These are phyloP conservation scores for Sebastes paucispinis DNA, from an alignment of 2,797 vertebrate genomes.

Conservation along the genomic window DNA sequence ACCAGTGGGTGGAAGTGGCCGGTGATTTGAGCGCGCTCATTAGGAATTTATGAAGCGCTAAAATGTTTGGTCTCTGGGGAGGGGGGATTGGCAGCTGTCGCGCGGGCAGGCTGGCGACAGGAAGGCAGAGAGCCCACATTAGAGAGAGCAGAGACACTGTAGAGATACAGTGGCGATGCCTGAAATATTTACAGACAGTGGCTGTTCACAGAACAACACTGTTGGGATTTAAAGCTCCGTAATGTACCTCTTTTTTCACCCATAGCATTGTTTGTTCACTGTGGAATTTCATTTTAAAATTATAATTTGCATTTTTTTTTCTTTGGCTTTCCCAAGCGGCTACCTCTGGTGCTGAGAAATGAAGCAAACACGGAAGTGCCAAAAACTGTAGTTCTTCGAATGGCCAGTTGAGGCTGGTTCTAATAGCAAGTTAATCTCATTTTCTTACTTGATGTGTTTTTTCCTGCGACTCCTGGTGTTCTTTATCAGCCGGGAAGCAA, in stretches of 20 bases:
- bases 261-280: not conserved
- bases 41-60: conserved; percentile 83
- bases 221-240: not conserved
- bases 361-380: not conserved
- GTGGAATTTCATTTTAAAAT: not conserved
- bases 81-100: conserved; percentile 80
- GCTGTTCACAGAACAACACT: not conserved
- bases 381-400: not conserved
- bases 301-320: not conserved
- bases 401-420: not conserved
- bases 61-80: conserved; percentile 78
- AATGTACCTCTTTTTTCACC: not conserved
- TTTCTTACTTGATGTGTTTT: no score
- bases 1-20: conserved; percentile 73
- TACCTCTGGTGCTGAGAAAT: not conserved
- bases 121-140: conserved; percentile 29
- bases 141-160: conserved; percentile 18
- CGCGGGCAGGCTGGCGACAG: conserved; percentile 51
- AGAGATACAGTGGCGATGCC: conserved; percentile 19
- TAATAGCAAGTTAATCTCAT: not conserved
- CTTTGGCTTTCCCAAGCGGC: not conserved
- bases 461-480: no score
- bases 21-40: conserved; percentile 77
- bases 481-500: no score
- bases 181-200: conserved; percentile 43